Conservation (phyloP, 1,140 invertebrate species). For the Wasmannia auropunctata region DNA sequence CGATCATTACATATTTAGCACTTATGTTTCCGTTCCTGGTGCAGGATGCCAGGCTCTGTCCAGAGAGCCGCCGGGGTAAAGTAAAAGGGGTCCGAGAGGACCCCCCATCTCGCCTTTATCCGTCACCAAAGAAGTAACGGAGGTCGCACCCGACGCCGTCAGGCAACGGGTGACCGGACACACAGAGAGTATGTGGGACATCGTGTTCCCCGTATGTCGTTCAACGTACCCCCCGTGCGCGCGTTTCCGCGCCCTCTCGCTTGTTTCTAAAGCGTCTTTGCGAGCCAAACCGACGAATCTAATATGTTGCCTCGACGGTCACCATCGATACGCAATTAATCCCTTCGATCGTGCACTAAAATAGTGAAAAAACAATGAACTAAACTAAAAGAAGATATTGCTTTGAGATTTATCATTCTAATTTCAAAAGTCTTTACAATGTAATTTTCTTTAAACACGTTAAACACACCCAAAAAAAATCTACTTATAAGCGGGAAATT, state of each 20-base stretch:
- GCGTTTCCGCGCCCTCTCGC: neutral
- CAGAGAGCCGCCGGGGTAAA: slow-evolving; percentile 76
- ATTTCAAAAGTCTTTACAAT: neutral
- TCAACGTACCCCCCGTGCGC: slow-evolving; percentile 78
- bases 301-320: neutral
- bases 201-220: slow-evolving; percentile 81
- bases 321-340: slow-evolving; percentile 12
- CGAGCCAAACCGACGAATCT: neutral
- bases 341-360: neutral
- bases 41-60: slow-evolving; percentile 72
- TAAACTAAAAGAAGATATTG: neutral
- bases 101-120: slow-evolving; percentile 84
- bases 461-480: no score
- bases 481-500: no score
- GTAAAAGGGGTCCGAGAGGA: slow-evolving; percentile 76
- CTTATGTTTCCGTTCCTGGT: slow-evolving; percentile 80
- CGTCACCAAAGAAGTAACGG: slow-evolving; percentile 75
- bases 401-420: neutral
- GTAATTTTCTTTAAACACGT: neutral
- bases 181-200: slow-evolving; percentile 77
- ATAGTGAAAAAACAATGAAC: neutral
- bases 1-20: slow-evolving; percentile 83
- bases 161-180: slow-evolving; percentile 76
- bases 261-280: neutral
- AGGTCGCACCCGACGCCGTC: slow-evolving; percentile 71